Percentiles rank a stretch among this genome's conserved stretches.
These are phyloP conservation scores for Pandemis cinnamomeana DNA, from an alignment of 2,888 invertebrate species.

Conservation along the genomic window DNA sequence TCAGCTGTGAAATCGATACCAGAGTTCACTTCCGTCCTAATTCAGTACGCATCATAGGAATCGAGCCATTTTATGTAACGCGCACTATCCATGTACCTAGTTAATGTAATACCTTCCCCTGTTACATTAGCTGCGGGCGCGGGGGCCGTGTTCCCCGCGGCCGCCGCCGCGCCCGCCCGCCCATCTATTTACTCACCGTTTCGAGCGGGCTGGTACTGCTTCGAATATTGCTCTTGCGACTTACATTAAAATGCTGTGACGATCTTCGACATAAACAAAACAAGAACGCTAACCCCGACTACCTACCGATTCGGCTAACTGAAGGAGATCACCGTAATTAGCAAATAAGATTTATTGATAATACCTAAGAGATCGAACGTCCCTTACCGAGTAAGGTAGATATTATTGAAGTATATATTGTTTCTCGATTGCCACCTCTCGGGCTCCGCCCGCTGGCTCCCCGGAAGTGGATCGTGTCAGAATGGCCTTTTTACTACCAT, in stretches of 20 bases:
- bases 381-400: slow-evolving; percentile 85
- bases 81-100: slow-evolving; percentile 76
- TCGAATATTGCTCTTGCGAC: slow-evolving; percentile 74
- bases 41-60: slow-evolving; percentile 83
- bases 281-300: slow-evolving; percentile 55
- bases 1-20: slow-evolving; percentile 84
- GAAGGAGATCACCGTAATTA: slow-evolving; percentile 76
- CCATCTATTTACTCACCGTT: slow-evolving; percentile 47
- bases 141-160: slow-evolving; percentile 47
- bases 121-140: slow-evolving; percentile 69
- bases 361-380: slow-evolving; percentile 84
- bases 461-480: slow-evolving; percentile 62
- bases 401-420: slow-evolving; percentile 77
- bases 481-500: slow-evolving; percentile 76
- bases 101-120: slow-evolving; percentile 81
- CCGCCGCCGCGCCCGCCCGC: slow-evolving; percentile 39
- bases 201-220: slow-evolving; percentile 81
- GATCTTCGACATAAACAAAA: slow-evolving; percentile 38
- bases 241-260: slow-evolving; percentile 49
- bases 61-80: slow-evolving; percentile 85
- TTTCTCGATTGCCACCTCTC: slow-evolving; percentile 78
- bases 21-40: slow-evolving; percentile 85
- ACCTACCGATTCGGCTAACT: slow-evolving; percentile 74
- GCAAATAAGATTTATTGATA: slow-evolving; percentile 81
- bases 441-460: slow-evolving; percentile 39